phyloP scores from a whole-genome alignment of 1,140 invertebrate species.

The Colletes gigas region DNA sequence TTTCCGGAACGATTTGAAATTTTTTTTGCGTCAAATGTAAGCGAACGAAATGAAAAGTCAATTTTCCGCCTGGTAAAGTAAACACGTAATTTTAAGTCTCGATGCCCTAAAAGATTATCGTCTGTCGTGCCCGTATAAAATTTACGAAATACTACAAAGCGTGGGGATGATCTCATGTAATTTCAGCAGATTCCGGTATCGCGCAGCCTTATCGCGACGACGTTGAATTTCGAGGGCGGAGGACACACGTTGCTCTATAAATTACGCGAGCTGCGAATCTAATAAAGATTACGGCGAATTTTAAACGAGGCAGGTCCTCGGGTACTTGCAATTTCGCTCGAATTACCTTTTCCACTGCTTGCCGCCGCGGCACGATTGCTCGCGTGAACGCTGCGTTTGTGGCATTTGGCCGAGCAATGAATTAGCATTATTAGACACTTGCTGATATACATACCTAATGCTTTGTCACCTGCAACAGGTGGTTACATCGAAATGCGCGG shows the following conservation, averaged over 20 bases:
- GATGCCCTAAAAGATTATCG: too few relatives aligned
- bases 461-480: slow-evolving; percentile 67
- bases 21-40: too few relatives aligned
- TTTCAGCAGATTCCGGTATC: not conserved
- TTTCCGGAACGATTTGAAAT: too few relatives aligned
- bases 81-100: too few relatives aligned
- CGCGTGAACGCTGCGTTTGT: slow-evolving; percentile 52
- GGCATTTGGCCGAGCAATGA: slow-evolving; percentile 55
- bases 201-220: not conserved
- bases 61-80: too few relatives aligned
- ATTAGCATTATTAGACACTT: slow-evolving; percentile 65
- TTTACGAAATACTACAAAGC: not conserved
- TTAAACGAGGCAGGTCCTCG: slow-evolving; percentile 5
- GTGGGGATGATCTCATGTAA: not conserved
- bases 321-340: slow-evolving; percentile 35
- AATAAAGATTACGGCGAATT: slow-evolving; percentile 38
- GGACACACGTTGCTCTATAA: slow-evolving; percentile 11
- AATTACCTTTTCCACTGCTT: slow-evolving; percentile 29
- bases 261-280: slow-evolving; percentile 31
- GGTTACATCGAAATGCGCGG: slow-evolving; percentile 60
- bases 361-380: slow-evolving; percentile 6
- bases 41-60: too few relatives aligned
- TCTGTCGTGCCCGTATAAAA: not conserved
- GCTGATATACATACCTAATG: slow-evolving; percentile 63
- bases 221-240: not conserved